phyloP scores from a whole-genome alignment of 2,888 invertebrate species.

The Diplazon laetatorius region DNA sequence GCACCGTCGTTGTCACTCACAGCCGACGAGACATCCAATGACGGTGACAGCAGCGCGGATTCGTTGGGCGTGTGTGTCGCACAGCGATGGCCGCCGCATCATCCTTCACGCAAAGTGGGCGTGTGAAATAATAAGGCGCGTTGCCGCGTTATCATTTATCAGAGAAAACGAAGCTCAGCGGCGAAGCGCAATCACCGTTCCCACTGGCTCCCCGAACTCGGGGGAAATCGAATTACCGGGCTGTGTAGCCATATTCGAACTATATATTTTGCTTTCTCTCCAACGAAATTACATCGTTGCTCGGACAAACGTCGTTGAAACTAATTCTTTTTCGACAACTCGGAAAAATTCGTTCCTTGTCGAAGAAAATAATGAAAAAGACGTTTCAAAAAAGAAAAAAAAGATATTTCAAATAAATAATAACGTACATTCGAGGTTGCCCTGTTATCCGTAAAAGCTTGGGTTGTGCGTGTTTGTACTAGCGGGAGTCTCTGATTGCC shows the following conservation, averaged over 20 bases:
- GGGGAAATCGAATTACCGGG: slow-evolving; percentile 33
- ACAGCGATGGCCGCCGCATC: slow-evolving; percentile 19
- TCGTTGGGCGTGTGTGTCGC: background rate
- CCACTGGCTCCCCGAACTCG: too few species aligned
- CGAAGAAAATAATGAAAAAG: too few species aligned
- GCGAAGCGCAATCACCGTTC: slow-evolving; percentile 34
- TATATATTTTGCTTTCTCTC: slow-evolving; percentile 20
- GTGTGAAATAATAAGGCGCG: too few species aligned
- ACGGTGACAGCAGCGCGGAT: slow-evolving; percentile 1
- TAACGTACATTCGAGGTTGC: slow-evolving; percentile 25
- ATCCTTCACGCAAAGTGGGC: slow-evolving; percentile 41
- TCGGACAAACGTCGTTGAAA: background rate
- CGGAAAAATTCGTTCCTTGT: too few species aligned
- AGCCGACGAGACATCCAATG: background rate
- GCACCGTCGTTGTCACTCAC: slow-evolving; percentile 1
- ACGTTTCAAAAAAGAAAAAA: too few species aligned
- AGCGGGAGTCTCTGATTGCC: too few species aligned
- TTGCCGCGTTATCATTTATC: slow-evolving; percentile 37
- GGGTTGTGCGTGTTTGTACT: slow-evolving; percentile 60
- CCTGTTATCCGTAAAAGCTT: slow-evolving; percentile 59
- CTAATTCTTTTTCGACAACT: background rate
- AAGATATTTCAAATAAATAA: too few species aligned
- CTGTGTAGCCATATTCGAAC: background rate
- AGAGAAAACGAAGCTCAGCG: slow-evolving; percentile 32
- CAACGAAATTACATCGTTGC: slow-evolving; percentile 14